Percentiles rank a stretch among this genome's conserved stretches.
Evolutionary conservation across 1,140 invertebrate genomes (phyloP).

Genomic region (Drosophila eugracilis): DNA sequence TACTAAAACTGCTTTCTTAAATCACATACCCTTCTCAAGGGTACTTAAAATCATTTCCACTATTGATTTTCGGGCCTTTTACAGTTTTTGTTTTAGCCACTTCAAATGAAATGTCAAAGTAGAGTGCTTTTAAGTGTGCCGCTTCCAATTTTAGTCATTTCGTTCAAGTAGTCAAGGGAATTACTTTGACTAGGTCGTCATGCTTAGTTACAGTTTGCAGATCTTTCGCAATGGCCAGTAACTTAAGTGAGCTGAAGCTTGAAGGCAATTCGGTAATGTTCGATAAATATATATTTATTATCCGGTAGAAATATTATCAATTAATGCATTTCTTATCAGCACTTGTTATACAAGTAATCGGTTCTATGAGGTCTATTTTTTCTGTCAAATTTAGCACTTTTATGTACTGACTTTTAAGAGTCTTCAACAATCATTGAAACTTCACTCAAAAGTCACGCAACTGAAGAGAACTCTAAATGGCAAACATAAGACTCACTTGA

Average conservation of each 20-base stretch:
- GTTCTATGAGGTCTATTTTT: conserved; percentile 1
- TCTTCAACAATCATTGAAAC: conserved; percentile 42
- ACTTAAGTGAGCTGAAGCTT: conserved; percentile 8
- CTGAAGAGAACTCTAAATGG: conserved; percentile 41
- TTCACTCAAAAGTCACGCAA: conserved; percentile 73
- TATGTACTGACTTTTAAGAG: conserved; percentile 21
- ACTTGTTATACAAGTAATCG: background rate
- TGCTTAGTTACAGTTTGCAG: conserved; percentile 18
- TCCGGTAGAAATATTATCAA: conserved; percentile 1
- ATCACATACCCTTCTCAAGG: too few relatives aligned
- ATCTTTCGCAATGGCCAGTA: conserved; percentile 20
- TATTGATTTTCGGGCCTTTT: conserved; percentile 19
- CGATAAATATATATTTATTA: conserved; percentile 39
- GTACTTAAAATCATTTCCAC: background rate
- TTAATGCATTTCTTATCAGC: conserved; percentile 11
- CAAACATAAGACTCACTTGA: conserved; percentile 68
- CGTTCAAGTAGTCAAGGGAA: conserved; percentile 11
- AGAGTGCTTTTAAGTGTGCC: conserved; percentile 3
- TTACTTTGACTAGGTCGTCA: conserved; percentile 34
- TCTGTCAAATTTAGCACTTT: conserved; percentile 13
- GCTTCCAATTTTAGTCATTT: conserved; percentile 16
- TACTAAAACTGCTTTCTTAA: too few relatives aligned
- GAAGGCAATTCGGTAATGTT: conserved; percentile 16
- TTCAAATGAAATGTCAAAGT: conserved; percentile 5
- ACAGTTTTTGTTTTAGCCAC: background rate